Conservation (phyloP, 2,797 vertebrate species). For the Melopsittacus undulatus region DNA sequence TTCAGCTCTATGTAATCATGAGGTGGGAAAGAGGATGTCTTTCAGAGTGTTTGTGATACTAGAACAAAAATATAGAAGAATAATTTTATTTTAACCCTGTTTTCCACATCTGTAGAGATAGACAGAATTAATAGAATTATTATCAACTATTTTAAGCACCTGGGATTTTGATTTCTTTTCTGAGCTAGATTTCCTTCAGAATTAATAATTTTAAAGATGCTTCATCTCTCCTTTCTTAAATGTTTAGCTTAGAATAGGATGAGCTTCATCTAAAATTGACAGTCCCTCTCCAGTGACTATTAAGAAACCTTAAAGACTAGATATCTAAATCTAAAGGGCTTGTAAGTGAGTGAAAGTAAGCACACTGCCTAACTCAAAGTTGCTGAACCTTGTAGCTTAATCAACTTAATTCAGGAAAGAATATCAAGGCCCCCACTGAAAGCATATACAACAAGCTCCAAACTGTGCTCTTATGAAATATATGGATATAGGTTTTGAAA, state of each 20-base stretch:
- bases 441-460: background rate
- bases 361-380: background rate
- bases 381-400: background rate
- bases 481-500: background rate
- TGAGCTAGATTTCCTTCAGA: background rate
- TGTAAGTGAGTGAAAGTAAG: background rate
- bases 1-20: background rate
- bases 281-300: background rate
- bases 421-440: background rate
- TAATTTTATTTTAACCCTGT: background rate
- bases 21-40: background rate
- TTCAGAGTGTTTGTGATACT: background rate
- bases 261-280: background rate
- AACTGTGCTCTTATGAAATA: background rate
- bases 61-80: background rate
- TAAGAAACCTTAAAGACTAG: background rate
- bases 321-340: background rate
- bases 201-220: background rate
- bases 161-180: background rate
- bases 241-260: background rate
- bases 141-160: background rate
- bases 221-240: background rate
- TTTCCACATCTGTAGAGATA: background rate
- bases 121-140: background rate
- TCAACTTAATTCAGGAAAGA: slow-evolving; percentile 33